Evolutionary conservation across 2,888 invertebrate genomes (phyloP), one percentile per base, ranked within the genome.

Genomic region (Thecophora atra): DNA sequence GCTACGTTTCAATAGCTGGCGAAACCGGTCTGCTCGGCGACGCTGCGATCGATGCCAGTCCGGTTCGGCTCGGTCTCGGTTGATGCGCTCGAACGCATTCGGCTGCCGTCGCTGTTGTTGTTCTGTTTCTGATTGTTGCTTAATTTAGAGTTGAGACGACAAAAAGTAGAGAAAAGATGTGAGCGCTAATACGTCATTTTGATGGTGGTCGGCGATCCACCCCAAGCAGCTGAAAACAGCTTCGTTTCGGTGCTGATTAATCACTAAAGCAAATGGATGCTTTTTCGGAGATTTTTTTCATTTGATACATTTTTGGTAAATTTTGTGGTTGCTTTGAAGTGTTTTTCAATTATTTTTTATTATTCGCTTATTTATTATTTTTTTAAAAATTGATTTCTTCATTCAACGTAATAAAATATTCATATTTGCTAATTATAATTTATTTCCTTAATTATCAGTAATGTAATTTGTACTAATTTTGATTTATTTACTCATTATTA

Each of bases 71-170:
- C 70, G 66, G 26, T 66, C 56, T 72, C 58, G 26, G 58, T 58
- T 24, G 26, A 28, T 28, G 58, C 58, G 21, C 13, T 7, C 63
- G 67, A 75, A 72, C 74, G 76, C 76, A 44, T 67, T 58, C 51
- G 58, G 64, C 51, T 52, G 72, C 71, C 54, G 77, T 78, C 77
- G 77, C 77, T 75, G 80, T 80, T 30, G 42, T 66, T 60, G 58
- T 47, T 42, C 8, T 26, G 56, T 19, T 71, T 71, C 54, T 58
- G 26, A 26, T 58, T 47, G 44, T 28, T 5, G 42, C 15, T 60
- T 13, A 24, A 70, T 70, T 70, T 26, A 17, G 51, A 19, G 30
- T 26, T n/a, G 30, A 63, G 52, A 28, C 37, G 15, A 24, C 15
- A 3, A 21, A 64, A 70, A 63, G 72, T 66, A 72, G 74, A 74